Base-by-base conservation (phyloP, 2,113 vertebrate species). In the Ceyx cyanopectus region DNA sequence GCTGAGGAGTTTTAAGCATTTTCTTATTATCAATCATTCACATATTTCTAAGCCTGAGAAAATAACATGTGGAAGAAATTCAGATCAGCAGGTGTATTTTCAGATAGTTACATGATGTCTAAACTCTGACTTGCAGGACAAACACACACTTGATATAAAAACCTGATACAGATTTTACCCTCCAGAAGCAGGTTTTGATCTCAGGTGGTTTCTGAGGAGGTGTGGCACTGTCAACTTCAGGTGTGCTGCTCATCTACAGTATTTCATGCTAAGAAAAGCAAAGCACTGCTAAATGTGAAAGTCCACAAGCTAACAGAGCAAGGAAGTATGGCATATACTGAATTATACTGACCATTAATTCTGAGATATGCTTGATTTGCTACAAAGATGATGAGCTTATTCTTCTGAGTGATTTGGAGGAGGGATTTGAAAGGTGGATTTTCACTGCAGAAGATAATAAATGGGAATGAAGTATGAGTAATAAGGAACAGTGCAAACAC, bases 371-470 rank as follows among this genome's bases (percentile, higher is more conserved):
- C 75, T 82, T 77, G 75, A 30, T 91, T 85, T 93, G 46, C 75
- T 63, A 18, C 26, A 77, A 66, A 80, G 46, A 74, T 66, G 70
- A 92, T 70, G 78, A 74, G 12, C 50, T 92, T 81, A 72, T 63
- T 83, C 46, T 32, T 76, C n/a, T 60, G 50, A 85, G 75, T 76
- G 89, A 82, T 92, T 91, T 91, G 62, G 48, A 96, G 63, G 60
- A 92, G 32, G 70, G 21, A 93, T 87, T 91, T 85, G 67, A 94
- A 93, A 95, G 51, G 57, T 95, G 58, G 26, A 46, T 76, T 89
- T 96, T 92, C 63, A 58, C 26, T 48, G 86, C 32, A 50, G 70
- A 87, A 56, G 34, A 77, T 87, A 91, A 91, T 70, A 96, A 89
- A 91, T 43, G 17, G 65, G 68, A 87, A 80, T 7, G 65, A 87